Conservation (phyloP, 2,888 invertebrate species). For the Pyrgus malvae region DNA sequence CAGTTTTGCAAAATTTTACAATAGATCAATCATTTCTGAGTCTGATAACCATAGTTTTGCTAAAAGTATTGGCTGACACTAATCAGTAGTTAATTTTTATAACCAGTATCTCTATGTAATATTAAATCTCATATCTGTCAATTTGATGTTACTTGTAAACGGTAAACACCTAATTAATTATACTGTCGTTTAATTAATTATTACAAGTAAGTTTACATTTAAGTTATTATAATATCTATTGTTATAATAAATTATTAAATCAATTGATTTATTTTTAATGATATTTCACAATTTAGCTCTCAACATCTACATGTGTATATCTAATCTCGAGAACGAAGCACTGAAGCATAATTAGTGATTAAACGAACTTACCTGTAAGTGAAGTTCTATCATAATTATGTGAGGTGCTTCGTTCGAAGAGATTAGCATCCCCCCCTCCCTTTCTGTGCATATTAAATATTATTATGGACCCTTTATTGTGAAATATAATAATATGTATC, state of each 20-base stretch:
- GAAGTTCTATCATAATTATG: conserved; percentile 12
- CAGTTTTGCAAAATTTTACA: not conserved
- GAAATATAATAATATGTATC: too few species aligned
- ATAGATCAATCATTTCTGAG: not conserved
- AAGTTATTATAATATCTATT: not conserved
- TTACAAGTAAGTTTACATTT: too few species aligned
- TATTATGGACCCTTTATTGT: too few species aligned
- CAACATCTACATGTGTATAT: conserved; percentile 6
- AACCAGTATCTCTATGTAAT: not conserved
- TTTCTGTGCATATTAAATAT: not conserved
- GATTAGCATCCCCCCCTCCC: conserved; percentile 5
- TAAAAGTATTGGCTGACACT: too few species aligned
- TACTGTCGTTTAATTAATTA: too few species aligned
- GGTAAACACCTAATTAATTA: not conserved
- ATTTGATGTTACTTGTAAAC: not conserved
- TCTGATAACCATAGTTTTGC: not conserved
- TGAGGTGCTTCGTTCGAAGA: conserved; percentile 12
- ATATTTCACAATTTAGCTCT: conserved; percentile 6
- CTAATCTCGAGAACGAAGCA: conserved; percentile 12
- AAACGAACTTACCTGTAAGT: conserved; percentile 8
- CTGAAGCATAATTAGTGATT: conserved; percentile 8
- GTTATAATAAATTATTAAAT: not conserved
- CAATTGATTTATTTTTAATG: not conserved
- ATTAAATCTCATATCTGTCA: not conserved
- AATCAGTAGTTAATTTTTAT: too few species aligned